Base-by-base conservation (phyloP, 1,140 invertebrate species). In the Carposina sasakii region DNA sequence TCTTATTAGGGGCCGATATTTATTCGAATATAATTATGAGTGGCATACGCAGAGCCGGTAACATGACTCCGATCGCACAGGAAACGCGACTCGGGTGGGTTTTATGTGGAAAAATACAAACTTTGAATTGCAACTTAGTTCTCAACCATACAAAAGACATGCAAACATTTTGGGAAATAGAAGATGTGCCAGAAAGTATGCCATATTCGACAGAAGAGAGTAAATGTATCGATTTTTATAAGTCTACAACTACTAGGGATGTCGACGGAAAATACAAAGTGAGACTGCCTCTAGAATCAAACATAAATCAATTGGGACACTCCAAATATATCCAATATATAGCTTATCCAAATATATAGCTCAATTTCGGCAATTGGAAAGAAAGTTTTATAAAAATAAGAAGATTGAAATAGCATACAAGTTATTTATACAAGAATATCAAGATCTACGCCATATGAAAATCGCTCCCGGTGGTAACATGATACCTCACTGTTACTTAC, bases 1-100 rank as follows among this genome's bases (percentile, higher is more conserved):
- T 50, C n/a, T 8, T 50, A 17, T 12, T 50, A 1, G 40, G 48
- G 13, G 39, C 48, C 3, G 48, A 43, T 4, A 34, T 50, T 17
- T 48, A 50, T 16, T 30, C 20, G 1, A 17, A 43, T 2, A 57
- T 56, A 15, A 10, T 52, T 12, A 9, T 48, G 10, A 13, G 23
- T 9, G 54, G 54, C 12, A 52, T 52, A 5, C 48, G 48, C 2
- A 57, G 45, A 45, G 44, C 24, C 6, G 41, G 49, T 6, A n/a
- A n/a, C n/a, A n/a, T n/a, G n/a, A 23, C n/a, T 2, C 48, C 48
- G 5, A 28, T 42, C 3, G 21, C 16, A 3, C 48, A 50, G 15
- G 10, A 42, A 24, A 50, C 48, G 1, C 13, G 13, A 4, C 21
- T 50, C 1, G 48, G 48, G 2, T 50, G 40, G 39, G 2, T 50